phyloP scores from a whole-genome alignment of 2,888 invertebrate species.

The Rutpela maculata region DNA sequence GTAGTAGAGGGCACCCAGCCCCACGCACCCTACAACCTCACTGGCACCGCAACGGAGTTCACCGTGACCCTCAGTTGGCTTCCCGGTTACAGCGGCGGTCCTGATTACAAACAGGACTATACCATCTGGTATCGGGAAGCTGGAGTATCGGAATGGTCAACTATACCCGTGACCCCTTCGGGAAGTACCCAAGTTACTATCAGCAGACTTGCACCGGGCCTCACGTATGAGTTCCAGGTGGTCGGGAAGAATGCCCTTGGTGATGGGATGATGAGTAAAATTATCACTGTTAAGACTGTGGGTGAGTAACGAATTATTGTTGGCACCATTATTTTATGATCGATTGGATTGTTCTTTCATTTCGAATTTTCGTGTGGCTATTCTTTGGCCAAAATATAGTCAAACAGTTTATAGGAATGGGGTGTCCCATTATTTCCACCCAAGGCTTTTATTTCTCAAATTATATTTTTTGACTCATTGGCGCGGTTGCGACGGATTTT shows the following conservation, averaged over 20 bases:
- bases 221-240: constrained; percentile 96
- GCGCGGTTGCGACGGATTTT: too few relatives aligned
- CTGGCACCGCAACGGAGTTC: constrained; percentile 91
- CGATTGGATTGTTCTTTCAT: too few relatives aligned
- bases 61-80: constrained; percentile 94
- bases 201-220: constrained; percentile 91
- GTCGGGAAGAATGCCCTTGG: constrained; percentile 96
- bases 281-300: constrained; percentile 90
- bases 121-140: constrained; percentile 95
- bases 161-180: constrained; percentile 93
- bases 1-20: constrained; percentile 92
- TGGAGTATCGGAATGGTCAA: constrained; percentile 93
- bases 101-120: constrained; percentile 96
- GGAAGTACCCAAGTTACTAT: constrained; percentile 94
- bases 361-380: too few relatives aligned
- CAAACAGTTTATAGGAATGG: too few relatives aligned
- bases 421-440: too few relatives aligned
- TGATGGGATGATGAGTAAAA: constrained; percentile 96
- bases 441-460: too few relatives aligned
- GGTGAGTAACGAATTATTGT: constrained; percentile 79
- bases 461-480: too few relatives aligned
- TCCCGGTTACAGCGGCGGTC: constrained; percentile 96
- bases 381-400: too few relatives aligned
- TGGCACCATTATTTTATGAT: not conserved
- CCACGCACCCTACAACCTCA: constrained; percentile 97